Base-by-base conservation (phyloP, 2,888 invertebrate species). In the Coleophora deauratella region DNA sequence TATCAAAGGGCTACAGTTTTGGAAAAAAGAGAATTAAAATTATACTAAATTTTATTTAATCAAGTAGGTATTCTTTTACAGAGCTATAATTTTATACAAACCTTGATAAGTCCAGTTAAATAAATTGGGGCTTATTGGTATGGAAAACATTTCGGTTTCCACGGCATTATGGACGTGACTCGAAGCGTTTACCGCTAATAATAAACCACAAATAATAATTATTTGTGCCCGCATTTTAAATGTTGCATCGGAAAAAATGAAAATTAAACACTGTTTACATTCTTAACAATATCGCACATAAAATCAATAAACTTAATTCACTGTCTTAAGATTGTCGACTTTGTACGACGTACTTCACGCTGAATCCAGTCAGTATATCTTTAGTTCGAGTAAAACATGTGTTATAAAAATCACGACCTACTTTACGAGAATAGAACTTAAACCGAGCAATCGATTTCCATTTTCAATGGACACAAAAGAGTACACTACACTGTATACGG, bases 101-200 rank as follows among this genome's bases (percentile, higher is more conserved):
- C 91, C 90, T 84, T 90, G 89, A 56, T 88, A 88, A 9, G 91
- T 93, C 94, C 94, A 94, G 67, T 94, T 93, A 66, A 95, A 95
- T 63, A 93, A 86, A 52, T 89, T 87, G 0, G 94, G 93, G 50
- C 91, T 91, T 60, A 95, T 89, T 52, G 91, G 90, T 64, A 93
- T 91, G 30, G 92, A 89, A 75, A 94, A 94, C 63, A 94, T 90
- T 81, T 94, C 92, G 0, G 93, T 91, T 71, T 89, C 89, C 33
- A 89, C 75, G 9, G 91, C 88, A 69, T 88, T 89, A 64, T 82
- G 74, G 3, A 66, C 58, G 40, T 45, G 41, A 9, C 12, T 37
- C 1, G 45, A 13, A 14, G 42, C 36, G 33, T 43, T 12, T 35
- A 37, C 35, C 14, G 35, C 27, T 35, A 45, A 44, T 31, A 21